Evolutionary conservation across 2,888 invertebrate genomes (phyloP), one percentile per base, ranked within the genome.

Genomic region (Synergus umbraculus): DNA sequence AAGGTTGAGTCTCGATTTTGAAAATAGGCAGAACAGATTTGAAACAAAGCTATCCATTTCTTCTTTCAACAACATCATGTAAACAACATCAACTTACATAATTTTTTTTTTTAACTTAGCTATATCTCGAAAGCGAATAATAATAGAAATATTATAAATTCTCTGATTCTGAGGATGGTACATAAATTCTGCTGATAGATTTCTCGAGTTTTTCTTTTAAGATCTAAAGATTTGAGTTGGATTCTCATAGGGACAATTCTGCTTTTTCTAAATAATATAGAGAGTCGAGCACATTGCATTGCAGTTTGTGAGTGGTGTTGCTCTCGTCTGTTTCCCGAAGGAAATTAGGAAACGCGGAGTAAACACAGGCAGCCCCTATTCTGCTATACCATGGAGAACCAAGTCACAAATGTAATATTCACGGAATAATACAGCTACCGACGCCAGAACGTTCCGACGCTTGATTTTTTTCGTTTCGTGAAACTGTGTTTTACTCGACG

Each of bases 341-440:
- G 92, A 92, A 92, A 92, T 92, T 92, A 92, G 90, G 90, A 90
- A 90, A 89, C 89, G 85, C 86, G 85, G 84, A 82, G 89, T 87
- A 87, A 89, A 87, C 88, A 85, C 83, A 82, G 79, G 79, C 79
- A 80, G 77, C 84, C 69, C 65, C 79, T 83, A 78, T 80, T 79
- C 84, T 80, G 77, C 81, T 29, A 29, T 79, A 49, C 79, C 78
- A 82, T 81, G 78, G 77, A 82, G 82, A 83, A 79, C 88, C 86
- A 85, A 91, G 91, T 91, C 91, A 91, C 91, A 92, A 91, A 91
- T 92, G 91, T 89, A 91, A 91, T 91, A 92, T 91, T 92, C 91
- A 91, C 89, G 83, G 86, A 90, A 91, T 91, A 91, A 91, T 92
- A 91, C 87, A 85, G 76, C 85, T 84, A 81, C 84, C 81, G 82